Base-by-base conservation (phyloP, 1,140 invertebrate species). In the Drosophila saltans region DNA sequence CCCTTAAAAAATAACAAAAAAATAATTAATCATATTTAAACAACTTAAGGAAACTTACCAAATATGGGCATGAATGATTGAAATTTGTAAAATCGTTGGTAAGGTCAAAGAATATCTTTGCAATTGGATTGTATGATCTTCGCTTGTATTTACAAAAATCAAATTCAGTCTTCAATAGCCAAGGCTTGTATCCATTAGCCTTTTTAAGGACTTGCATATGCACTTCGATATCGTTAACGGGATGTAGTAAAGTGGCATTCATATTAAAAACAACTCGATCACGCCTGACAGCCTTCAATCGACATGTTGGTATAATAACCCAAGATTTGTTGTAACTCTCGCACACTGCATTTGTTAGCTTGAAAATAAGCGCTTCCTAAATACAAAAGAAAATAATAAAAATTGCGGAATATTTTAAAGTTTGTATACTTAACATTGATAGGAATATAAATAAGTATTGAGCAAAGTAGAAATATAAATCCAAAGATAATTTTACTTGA, bases 181-280 rank as follows among this genome's bases (percentile, higher is more conserved):
- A 72, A 1, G 59, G 64, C 40, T 67, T 72, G 21, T 63, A 72
- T 0, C 64, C 70, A 28, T n/a, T 72, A 24, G 10, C 69, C 21
- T 55, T 66, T 9, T 66, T 26, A 7, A 55, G 41, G 0, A 72
- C 1, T 26, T 41, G 36, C 0, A 43, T 8, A 3, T 21, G 7
- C 7, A 60, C 1, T 11, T 7, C 3, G 1, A 65, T 52, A 45
- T 45, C 11, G 26, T 72, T n/a, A 1, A 10, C 43, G 2, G 70
- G 58, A 41, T 57, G 16, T 1, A 72, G 11, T 3, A 72, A 2
- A 26, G 57, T 66, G 0, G 8, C 64, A 26, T 61, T 67, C 9
- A 72, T 30, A 28, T 72, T 72, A 1, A 43, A 62, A 9, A 56
- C 16, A 33, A 58, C 61, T 40, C 24, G 55, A 39, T 67, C 3